Evolutionary conservation across 2,113 vertebrate species (phyloP).

Genomic region (Brachyhypopomus gauderio): DNA sequence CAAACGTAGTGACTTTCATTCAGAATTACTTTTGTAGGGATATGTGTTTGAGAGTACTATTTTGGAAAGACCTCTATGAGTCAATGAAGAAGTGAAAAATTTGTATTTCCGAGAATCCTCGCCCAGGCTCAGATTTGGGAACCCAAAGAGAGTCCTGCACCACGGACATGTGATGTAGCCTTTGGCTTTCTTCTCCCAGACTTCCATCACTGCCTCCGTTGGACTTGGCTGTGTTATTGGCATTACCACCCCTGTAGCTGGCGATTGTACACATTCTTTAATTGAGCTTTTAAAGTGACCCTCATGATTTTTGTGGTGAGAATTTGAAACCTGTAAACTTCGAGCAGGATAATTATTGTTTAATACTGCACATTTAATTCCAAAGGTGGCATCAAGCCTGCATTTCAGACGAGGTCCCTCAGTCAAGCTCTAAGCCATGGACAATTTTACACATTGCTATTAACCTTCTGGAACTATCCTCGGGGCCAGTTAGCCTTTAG

Average conservation of each 20-base stretch:
- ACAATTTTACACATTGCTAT: slow-evolving; percentile 39
- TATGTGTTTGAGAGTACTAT: neutral
- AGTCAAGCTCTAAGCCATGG: slow-evolving; percentile 27
- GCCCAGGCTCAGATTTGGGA: slow-evolving; percentile 6
- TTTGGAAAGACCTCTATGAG: slow-evolving; percentile 15
- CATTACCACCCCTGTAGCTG: slow-evolving; percentile 46
- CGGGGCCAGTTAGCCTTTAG: slow-evolving; percentile 26
- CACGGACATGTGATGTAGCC: slow-evolving; percentile 24
- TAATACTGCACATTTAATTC: slow-evolving; percentile 35
- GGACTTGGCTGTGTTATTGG: slow-evolving; percentile 47
- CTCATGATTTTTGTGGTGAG: slow-evolving; percentile 36
- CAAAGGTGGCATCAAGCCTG: slow-evolving; percentile 15
- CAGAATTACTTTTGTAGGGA: slow-evolving; percentile 1
- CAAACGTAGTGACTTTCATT: neutral
- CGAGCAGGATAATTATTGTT: slow-evolving; percentile 39
- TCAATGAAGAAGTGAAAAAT: slow-evolving; percentile 26
- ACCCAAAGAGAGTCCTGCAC: slow-evolving; percentile 21
- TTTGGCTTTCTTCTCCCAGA: slow-evolving; percentile 1
- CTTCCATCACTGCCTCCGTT: slow-evolving; percentile 32
- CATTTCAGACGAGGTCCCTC: slow-evolving; percentile 20
- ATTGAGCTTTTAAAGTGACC: slow-evolving; percentile 38
- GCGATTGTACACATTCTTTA: slow-evolving; percentile 33
- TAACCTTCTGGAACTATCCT: slow-evolving; percentile 36
- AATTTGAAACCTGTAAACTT: slow-evolving; percentile 44
- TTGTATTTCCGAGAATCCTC: slow-evolving; percentile 28